These are phyloP conservation scores for Seriola rivoliana DNA, from an alignment of 2,113 vertebrate species.

Conservation along the genomic window DNA sequence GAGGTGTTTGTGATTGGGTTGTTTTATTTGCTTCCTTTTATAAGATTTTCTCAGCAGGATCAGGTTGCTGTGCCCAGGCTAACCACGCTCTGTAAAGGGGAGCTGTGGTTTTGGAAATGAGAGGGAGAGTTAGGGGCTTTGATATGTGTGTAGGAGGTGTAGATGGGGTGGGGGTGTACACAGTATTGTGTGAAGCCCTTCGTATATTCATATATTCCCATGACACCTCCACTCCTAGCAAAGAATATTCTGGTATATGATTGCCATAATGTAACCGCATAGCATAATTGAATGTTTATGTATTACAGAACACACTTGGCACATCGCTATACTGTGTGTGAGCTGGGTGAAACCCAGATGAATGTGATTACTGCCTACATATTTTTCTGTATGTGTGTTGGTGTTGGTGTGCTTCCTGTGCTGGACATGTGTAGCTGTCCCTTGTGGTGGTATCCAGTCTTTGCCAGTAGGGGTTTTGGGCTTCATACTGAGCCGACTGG, in stretches of 20 bases:
- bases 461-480: conserved; percentile 38
- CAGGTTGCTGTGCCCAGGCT: conserved; percentile 67
- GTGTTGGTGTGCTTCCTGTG: conserved; percentile 40
- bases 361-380: conserved; percentile 9
- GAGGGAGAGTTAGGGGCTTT: conserved; percentile 40
- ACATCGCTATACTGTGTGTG: neutral
- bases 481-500: conserved; percentile 44
- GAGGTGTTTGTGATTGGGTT: conserved; percentile 61
- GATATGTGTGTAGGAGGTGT: conserved; percentile 43
- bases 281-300: conserved; percentile 11
- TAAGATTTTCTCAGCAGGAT: conserved; percentile 78
- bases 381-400: conserved; percentile 23
- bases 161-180: conserved; percentile 30
- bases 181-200: conserved; percentile 47
- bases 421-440: conserved; percentile 33
- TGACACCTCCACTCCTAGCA: conserved; percentile 13
- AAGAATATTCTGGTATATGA: conserved; percentile 16
- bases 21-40: conserved; percentile 70
- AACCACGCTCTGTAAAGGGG: conserved; percentile 38
- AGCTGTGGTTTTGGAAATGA: conserved; percentile 65
- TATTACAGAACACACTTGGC: neutral
- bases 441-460: conserved; percentile 48
- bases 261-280: neutral
- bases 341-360: conserved; percentile 2
- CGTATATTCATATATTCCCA: conserved; percentile 31